Base-by-base conservation (phyloP, 1,140 invertebrate genomes). In the Diorhabda elongata region DNA sequence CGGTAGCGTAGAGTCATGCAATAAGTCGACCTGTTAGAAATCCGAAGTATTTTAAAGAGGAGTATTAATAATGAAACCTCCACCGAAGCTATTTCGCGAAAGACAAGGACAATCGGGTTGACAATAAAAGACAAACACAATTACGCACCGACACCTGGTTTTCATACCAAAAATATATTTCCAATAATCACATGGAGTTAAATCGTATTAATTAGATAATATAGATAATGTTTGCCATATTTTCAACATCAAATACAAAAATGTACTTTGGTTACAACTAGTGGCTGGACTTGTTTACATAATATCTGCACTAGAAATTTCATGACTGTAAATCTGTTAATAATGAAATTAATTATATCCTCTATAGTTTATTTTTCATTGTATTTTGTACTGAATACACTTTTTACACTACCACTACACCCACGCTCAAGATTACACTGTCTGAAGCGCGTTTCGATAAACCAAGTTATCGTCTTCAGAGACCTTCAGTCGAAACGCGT, bases 111-210 rank as follows among this genome's bases (percentile, higher is more conserved):
- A 64, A 26, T n/a, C 44, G 9, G 56, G 47, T 8, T 63, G 61
- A 42, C 44, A 57, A 42, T 52, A n/a, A n/a, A 52, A 61, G 8
- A 61, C 59, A 42, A 3, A 61, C 26, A 41, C 59, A 61, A 43
- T 26, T 61, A 67, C 26, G 44, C 66, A 73, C 69, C 68, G 68
- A 60, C 66, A 69, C 70, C 47, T 52, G 47, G 65, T 57, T 44
- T 71, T 77, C 73, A 74, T 78, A 77, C 75, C 71, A 79, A 79
- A 78, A 78, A 78, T 79, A 79, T 79, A 78, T 79, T 79, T 69
- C 74, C 75, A 77, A 74, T 73, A 69, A 79, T 78, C 77, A 79
- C 78, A 79, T 78, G 69, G 69, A 78, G 68, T 72, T 58, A 56
- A 52, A 68, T 47, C 59, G 43, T 61, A 69, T n/a, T 47, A 45